Percentiles rank a stretch among this genome's conserved stretches.
phyloP scores from a whole-genome alignment of 2,113 vertebrate species.

The Pampusana beccarii region DNA sequence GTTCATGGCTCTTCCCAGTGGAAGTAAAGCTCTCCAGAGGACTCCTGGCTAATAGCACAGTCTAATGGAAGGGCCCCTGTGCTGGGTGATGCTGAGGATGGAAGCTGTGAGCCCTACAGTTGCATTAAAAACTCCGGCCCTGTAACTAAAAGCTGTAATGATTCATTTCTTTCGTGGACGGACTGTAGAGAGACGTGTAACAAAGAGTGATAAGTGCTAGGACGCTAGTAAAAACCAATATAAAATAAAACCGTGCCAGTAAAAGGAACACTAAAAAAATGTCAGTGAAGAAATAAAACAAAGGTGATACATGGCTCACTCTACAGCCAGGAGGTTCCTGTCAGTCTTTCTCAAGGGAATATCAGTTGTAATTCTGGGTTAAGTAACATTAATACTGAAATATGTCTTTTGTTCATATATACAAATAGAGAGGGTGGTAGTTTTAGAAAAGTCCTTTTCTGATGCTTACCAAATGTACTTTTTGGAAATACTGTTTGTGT shows the following conservation, averaged over 20 bases:
- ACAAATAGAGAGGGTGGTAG: neutral
- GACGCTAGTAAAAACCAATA: neutral
- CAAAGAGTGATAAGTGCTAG: neutral
- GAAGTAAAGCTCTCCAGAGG: constrained; percentile 23
- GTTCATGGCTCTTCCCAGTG: neutral
- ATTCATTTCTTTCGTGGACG: neutral
- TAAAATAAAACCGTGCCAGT: neutral
- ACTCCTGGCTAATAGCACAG: neutral
- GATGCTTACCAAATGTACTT: neutral
- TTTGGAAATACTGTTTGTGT: neutral
- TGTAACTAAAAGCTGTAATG: constrained; percentile 37
- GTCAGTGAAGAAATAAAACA: neutral
- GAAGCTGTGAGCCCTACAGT: neutral
- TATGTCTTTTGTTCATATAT: neutral
- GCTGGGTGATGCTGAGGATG: neutral
- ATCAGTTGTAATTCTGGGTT: neutral
- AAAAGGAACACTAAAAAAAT: constrained; percentile 17
- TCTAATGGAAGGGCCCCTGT: neutral
- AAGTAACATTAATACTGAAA: neutral
- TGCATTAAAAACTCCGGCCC: neutral
- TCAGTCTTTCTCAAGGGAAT: neutral
- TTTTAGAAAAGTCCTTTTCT: neutral
- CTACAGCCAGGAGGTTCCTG: neutral
- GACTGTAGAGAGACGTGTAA: neutral
- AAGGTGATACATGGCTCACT: neutral